Evolutionary conservation across 2,888 invertebrate genomes (phyloP).

Genomic region (Tiliacea aurago): DNA sequence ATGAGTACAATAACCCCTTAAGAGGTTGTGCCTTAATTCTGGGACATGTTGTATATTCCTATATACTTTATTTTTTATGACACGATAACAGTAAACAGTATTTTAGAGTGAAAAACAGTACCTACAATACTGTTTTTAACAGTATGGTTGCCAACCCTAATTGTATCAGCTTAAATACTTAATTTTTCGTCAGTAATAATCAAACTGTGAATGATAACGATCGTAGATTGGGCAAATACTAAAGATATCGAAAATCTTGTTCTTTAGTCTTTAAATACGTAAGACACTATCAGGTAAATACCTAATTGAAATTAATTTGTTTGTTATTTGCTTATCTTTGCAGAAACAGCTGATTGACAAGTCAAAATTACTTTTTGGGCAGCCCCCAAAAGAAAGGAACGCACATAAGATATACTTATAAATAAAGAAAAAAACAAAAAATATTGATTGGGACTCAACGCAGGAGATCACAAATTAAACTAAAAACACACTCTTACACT

Average conservation of each 20-base stretch:
- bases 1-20: no score
- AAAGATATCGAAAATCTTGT: conserved; percentile 17
- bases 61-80: no score
- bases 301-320: background rate
- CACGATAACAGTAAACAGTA: no score
- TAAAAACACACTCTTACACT: no score
- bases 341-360: conserved; percentile 6
- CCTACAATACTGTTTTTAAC: no score
- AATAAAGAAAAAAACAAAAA: no score
- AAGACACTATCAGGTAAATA: background rate
- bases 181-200: conserved; percentile 7
- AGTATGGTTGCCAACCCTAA: no score
- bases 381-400: background rate
- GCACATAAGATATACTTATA: background rate
- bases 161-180: conserved; percentile 24
- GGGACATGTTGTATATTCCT: no score
- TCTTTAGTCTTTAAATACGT: background rate
- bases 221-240: conserved; percentile 12
- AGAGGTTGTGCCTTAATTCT: no score
- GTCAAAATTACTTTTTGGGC: background rate
- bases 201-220: background rate
- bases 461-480: no score
- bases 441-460: no score
- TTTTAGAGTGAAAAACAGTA: no score
- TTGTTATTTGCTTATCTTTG: background rate